Base-by-base conservation (phyloP, 2,797 vertebrate species). In the Rachycentron canadum region DNA sequence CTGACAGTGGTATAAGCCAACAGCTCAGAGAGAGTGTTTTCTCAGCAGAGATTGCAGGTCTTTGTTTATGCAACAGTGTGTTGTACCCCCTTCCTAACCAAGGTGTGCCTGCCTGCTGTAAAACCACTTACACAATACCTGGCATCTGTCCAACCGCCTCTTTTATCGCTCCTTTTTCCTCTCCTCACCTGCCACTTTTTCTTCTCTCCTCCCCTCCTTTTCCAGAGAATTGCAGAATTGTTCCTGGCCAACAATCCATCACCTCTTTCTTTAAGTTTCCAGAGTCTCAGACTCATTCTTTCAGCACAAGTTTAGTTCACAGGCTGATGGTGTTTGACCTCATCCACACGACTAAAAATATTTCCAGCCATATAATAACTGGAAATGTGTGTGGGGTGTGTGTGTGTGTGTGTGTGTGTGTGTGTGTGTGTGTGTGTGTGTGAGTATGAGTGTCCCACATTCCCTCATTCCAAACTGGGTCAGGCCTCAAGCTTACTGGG, bases 301-400 rank as follows among this genome's bases (percentile, higher is more conserved):
- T 75, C 52, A 52, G 52, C 32, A 7, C 14, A 7, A 13, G 63
- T 82, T 76, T 16, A 49, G 78, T 80, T 88, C 84, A 84, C 82
- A 85, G 70, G 79, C 85, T 82, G 76, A 38, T 41, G 25, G 25
- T 28, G 59, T 79, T 84, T 89, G 88, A 91, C 91, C 88, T 82
- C 86, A 67, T 83, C 87, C 78, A 59, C 83, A 76, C 66, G 74
- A 81, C 88, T 92, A 88, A 91, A 94, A 93, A 90, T 93, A 89
- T 80, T 90, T 88, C 65, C 72, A 89, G 78, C 47, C 71, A 61
- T 77, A 94, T 91, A 92, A 93, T 93, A 88, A 83, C 80, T 84
- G 90, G 76, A 87, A 88, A 43, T 85, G 78, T 88, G 78, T 53
- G 58, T 78, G 57, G 68, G 56, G 26, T 47, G 58, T 52, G 66